Conservation (phyloP, 2,888 invertebrate genomes). For the Tiliacea aurago region DNA sequence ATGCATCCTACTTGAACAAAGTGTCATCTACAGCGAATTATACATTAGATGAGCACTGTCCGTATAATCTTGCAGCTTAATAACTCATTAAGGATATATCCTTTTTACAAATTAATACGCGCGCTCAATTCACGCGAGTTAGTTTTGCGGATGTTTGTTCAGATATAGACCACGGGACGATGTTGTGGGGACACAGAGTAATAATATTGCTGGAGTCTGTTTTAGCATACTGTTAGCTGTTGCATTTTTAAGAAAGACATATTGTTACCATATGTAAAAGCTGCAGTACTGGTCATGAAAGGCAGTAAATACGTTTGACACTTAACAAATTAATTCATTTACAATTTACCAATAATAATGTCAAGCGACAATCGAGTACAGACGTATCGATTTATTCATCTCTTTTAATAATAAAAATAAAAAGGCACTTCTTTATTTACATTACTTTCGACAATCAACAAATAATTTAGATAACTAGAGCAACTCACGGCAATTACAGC, state of each 20-base stretch:
- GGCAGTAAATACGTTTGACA: background rate
- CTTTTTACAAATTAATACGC: slow-evolving; percentile 87
- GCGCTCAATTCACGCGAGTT: slow-evolving; percentile 81
- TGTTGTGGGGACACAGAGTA: slow-evolving; percentile 52
- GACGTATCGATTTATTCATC: background rate
- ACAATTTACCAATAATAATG: background rate
- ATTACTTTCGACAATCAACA: slow-evolving; percentile 21
- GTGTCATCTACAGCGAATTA: slow-evolving; percentile 27
- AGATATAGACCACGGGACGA: slow-evolving; percentile 59
- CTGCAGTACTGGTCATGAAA: background rate
- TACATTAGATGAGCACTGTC: slow-evolving; percentile 44
- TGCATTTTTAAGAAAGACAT: background rate
- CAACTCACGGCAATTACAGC: slow-evolving; percentile 29
- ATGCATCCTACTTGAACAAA: slow-evolving; percentile 20
- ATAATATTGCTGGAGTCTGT: background rate
- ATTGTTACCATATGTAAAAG: background rate
- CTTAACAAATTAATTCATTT: background rate
- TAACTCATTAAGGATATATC: slow-evolving; percentile 89
- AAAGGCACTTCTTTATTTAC: slow-evolving; percentile 14
- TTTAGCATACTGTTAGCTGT: background rate
- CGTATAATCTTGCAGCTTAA: slow-evolving; percentile 79
- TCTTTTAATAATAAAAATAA: slow-evolving; percentile 7
- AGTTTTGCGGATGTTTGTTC: slow-evolving; percentile 74
- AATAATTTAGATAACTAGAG: slow-evolving; percentile 36
- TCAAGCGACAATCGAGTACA: background rate